Base-by-base conservation (phyloP, 2,113 vertebrate species). In the Onychostoma macrolepis region DNA sequence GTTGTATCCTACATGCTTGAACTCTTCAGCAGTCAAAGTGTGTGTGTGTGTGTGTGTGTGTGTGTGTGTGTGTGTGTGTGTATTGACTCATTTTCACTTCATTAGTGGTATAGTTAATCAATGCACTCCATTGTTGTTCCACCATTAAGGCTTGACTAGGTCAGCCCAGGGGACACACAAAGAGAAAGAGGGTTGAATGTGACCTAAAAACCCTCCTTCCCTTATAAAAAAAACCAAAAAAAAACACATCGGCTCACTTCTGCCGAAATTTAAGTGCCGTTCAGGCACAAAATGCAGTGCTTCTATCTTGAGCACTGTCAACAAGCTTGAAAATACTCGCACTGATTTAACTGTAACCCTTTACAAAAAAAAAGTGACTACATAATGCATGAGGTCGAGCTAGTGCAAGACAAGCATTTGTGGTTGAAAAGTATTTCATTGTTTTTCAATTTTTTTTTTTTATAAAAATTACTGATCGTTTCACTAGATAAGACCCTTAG, bases 41-140 rank as follows among this genome's bases (percentile, higher is more conserved):
- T 78, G 76, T 80, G 50, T 67, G 43, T 24, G 45, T 33, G 17
- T 24, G 63, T 48, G 58, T 85, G 36, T 75, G 30, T 36, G 30
- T 71, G 67, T 71, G 72, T 50, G 82, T 69, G 48, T 76, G 36
- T 24, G 41, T 21, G 7, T n/a, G 74, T 72, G 58, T 79, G 38
- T 76, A 84, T 83, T 41, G 80, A 84, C 58, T 84, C 69, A 41
- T 79, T 50, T 85, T 53, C 84, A 80, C 86, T 85, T 89, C 88
- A 89, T 89, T 89, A 89, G 86, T 80, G 74, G 56, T 82, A 85
- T 86, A 72, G 88, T 84, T 89, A 88, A 88, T 88, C 88, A 87
- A 87, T 90, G 81, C 80, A 63, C 50, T 86, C 71, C 81, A 85
- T 88, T 89, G 84, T 88, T 89, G 84, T 84, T 80, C 71, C 76